Percentiles rank a stretch among this genome's conserved stretches.
Conservation (phyloP, 2,113 vertebrate genomes). For the Zosterops borbonicus region DNA sequence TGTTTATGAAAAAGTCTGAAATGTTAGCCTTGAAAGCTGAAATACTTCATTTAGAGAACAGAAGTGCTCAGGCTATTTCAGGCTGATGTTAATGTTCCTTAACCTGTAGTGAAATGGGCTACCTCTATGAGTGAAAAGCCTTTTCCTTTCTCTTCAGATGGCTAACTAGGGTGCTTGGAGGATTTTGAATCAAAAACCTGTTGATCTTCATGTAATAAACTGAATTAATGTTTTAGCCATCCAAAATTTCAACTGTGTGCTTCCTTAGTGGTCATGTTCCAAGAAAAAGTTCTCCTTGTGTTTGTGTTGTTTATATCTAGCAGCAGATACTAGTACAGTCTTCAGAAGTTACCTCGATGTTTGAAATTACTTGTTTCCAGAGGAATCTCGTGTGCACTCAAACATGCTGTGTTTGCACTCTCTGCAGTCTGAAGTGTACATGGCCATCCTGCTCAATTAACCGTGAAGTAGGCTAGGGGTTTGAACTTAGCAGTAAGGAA, state of each 20-base stretch:
- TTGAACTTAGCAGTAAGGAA: not conserved
- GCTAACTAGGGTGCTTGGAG: not conserved
- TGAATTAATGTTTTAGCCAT: not conserved
- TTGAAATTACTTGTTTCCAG: constrained; percentile 45
- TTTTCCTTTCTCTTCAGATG: not conserved
- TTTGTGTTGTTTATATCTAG: constrained; percentile 7
- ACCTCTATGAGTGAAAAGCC: not conserved
- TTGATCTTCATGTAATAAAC: not conserved
- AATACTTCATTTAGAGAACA: not conserved
- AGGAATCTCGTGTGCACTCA: not conserved
- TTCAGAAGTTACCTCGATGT: constrained; percentile 14
- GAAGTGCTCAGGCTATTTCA: not conserved
- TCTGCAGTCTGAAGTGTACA: not conserved
- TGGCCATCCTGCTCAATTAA: not conserved
- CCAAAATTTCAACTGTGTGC: not conserved
- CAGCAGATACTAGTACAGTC: not conserved
- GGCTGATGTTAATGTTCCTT: not conserved
- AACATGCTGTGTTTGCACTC: constrained; percentile 7
- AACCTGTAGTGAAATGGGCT: not conserved
- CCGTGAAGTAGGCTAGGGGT: not conserved
- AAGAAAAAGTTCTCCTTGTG: not conserved
- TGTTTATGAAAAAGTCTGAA: not conserved
- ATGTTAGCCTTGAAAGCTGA: not conserved
- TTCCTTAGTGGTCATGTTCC: not conserved
- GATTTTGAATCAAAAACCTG: not conserved